phyloP scores from a whole-genome alignment of 2,888 invertebrate species.

The Thymelicus acteon region DNA sequence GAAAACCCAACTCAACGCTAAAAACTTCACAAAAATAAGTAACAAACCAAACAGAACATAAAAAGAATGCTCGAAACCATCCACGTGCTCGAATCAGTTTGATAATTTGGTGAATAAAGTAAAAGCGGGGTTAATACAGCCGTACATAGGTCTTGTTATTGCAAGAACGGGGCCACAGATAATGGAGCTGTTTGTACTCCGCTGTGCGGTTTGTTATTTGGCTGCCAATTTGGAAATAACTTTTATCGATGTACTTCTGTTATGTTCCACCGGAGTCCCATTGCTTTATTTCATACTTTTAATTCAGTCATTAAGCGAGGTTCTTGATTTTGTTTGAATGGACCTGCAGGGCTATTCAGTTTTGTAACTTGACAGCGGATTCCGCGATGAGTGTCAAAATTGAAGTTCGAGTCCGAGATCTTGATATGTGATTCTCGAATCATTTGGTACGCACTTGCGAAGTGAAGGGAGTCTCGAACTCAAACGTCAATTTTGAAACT shows the following conservation, averaged over 20 bases:
- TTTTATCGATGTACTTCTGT: background rate
- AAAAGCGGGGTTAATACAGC: conserved; percentile 7
- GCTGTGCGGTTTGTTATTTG: conserved; percentile 20
- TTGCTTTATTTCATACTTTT: background rate
- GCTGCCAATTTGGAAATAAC: conserved; percentile 10
- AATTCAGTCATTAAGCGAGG: background rate
- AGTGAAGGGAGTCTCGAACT: too few relatives aligned
- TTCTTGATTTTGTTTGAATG: too few relatives aligned
- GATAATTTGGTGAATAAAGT: conserved; percentile 9
- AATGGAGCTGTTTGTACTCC: conserved; percentile 26
- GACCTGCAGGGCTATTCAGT: too few relatives aligned
- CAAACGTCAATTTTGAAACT: too few relatives aligned
- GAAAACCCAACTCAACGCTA: too few relatives aligned
- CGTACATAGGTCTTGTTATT: conserved; percentile 7
- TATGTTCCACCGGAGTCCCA: background rate
- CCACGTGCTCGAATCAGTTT: background rate
- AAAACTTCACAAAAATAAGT: too few relatives aligned
- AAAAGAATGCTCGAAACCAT: background rate
- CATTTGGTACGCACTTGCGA: too few relatives aligned
- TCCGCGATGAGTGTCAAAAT: too few relatives aligned
- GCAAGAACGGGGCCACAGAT: conserved; percentile 18
- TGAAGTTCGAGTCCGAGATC: too few relatives aligned
- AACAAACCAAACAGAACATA: too few relatives aligned
- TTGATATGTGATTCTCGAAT: too few relatives aligned
- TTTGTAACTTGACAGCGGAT: too few relatives aligned